Evolutionary conservation across 2,888 invertebrate species (phyloP).

Genomic region (Pedicia rivosa): DNA sequence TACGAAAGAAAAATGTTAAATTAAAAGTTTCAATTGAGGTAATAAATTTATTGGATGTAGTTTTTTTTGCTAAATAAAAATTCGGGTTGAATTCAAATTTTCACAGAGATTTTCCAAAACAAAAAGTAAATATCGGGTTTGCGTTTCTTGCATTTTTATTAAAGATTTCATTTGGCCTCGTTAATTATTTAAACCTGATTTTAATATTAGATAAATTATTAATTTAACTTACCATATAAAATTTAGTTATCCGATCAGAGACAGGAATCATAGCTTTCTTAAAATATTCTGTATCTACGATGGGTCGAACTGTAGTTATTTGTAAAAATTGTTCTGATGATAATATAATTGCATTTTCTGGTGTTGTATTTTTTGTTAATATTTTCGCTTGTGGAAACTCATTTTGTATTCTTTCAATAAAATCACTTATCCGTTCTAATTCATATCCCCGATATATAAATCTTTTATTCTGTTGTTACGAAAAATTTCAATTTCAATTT

Average conservation of each 20-base stretch:
- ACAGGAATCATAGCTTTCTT: constrained; percentile 46
- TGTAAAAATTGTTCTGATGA: constrained; percentile 86
- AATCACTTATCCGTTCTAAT: constrained; percentile 87
- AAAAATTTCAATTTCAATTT: constrained; percentile 6
- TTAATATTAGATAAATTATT: background rate
- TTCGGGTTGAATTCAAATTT: too few species aligned
- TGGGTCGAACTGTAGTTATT: constrained; percentile 86
- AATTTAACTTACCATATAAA: constrained; percentile 83
- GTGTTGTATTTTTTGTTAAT: constrained; percentile 79
- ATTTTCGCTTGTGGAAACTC: constrained; percentile 93
- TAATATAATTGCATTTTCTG: constrained; percentile 70
- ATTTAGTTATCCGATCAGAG: constrained; percentile 73
- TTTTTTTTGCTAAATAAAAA: too few species aligned
- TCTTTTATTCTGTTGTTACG: constrained; percentile 59
- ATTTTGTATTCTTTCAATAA: constrained; percentile 81
- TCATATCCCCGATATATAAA: constrained; percentile 92
- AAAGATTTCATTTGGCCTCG: too few species aligned
- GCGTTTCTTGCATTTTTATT: background rate
- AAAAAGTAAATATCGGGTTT: too few species aligned
- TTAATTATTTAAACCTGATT: too few species aligned
- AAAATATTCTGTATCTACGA: constrained; percentile 50
- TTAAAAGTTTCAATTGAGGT: too few species aligned
- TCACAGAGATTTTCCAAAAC: too few species aligned
- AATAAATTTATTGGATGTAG: too few species aligned
- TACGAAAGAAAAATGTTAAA: too few species aligned